These are phyloP conservation scores for Dryomyza anilis DNA, from an alignment of 2,888 invertebrate genomes.

Conservation along the genomic window DNA sequence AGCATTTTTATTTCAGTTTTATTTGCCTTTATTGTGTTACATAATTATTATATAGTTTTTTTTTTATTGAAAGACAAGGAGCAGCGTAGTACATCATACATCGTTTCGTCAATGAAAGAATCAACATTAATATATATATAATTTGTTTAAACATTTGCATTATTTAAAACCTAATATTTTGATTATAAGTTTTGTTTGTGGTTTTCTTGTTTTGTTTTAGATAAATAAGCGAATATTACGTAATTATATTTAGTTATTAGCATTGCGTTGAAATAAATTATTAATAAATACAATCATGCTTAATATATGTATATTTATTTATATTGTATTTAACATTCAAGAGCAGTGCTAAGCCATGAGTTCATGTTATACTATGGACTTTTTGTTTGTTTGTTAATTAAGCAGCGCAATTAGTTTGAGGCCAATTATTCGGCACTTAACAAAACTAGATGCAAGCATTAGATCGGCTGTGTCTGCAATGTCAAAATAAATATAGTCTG, in stretches of 20 bases:
- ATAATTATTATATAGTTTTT: constrained; percentile 20
- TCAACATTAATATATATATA: constrained; percentile 23
- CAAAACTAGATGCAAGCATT: too few relatives aligned
- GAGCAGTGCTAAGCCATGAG: too few relatives aligned
- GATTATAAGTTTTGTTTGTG: too few relatives aligned
- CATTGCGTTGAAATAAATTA: constrained; percentile 17
- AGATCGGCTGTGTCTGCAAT: too few relatives aligned
- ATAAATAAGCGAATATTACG: constrained; percentile 31
- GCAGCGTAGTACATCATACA: constrained; percentile 15
- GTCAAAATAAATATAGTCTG: neutral
- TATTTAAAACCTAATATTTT: constrained; percentile 17
- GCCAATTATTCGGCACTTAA: too few relatives aligned
- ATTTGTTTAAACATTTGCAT: constrained; percentile 4
- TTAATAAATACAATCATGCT: constrained; percentile 7
- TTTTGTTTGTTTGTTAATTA: too few relatives aligned
- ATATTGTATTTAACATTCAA: constrained; percentile 16
- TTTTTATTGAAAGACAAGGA: constrained; percentile 20
- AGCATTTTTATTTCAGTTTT: constrained; percentile 8
- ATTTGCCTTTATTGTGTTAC: constrained; percentile 14
- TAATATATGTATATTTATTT: constrained; percentile 20
- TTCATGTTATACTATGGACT: too few relatives aligned
- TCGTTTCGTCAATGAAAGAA: constrained; percentile 10
- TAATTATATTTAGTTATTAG: constrained; percentile 24
- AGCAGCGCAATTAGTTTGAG: too few relatives aligned
- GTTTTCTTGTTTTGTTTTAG: constrained; percentile 26